phyloP scores from a whole-genome alignment of 2,888 invertebrate genomes.

The Labia minor region DNA sequence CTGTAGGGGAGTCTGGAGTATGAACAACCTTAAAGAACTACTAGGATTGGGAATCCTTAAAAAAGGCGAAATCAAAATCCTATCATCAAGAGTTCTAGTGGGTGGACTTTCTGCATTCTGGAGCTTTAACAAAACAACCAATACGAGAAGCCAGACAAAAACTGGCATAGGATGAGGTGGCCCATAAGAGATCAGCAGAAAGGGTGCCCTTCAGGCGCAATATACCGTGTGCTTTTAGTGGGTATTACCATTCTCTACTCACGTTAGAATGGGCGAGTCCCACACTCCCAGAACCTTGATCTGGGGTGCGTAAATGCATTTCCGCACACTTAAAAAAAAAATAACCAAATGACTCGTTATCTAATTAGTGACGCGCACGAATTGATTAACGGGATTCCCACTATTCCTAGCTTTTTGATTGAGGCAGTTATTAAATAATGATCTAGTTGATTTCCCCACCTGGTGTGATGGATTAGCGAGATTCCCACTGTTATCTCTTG shows the following conservation, averaged over 20 bases:
- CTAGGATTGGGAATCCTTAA: neutral
- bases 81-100: neutral
- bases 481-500: too few relatives aligned
- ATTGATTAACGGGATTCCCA: too few relatives aligned
- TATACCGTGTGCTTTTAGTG: neutral
- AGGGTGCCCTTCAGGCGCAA: neutral
- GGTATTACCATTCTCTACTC: neutral
- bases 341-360: too few relatives aligned
- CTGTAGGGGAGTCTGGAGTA: neutral
- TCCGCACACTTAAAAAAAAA: too few relatives aligned
- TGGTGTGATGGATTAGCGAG: too few relatives aligned
- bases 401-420: too few relatives aligned
- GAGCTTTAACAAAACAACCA: neutral
- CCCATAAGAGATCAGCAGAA: neutral
- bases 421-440: too few relatives aligned
- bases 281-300: too few relatives aligned
- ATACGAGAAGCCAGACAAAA: neutral
- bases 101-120: neutral
- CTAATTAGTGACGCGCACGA: too few relatives aligned
- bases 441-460: too few relatives aligned
- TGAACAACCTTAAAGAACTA: neutral
- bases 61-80: neutral
- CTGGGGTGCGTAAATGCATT: too few relatives aligned
- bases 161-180: neutral
- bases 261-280: neutral